These are phyloP conservation scores for Sarcophaga caerulescens DNA, from an alignment of 2,888 invertebrate species.

Conservation along the genomic window DNA sequence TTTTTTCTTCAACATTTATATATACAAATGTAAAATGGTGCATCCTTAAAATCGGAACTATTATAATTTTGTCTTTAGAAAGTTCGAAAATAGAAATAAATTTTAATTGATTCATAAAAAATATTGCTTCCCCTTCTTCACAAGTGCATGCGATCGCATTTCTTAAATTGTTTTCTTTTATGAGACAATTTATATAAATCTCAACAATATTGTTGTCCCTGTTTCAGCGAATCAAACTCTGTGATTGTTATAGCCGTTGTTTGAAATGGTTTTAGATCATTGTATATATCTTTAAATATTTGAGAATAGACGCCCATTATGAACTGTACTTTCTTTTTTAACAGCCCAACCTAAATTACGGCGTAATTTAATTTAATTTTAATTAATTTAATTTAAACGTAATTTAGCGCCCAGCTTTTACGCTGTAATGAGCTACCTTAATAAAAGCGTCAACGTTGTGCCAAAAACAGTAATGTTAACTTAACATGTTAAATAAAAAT, in stretches of 20 bases:
- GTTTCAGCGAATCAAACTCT: not conserved
- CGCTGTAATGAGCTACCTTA: not conserved
- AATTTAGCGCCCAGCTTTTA: not conserved
- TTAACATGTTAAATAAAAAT: not conserved
- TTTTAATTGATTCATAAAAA: not conserved
- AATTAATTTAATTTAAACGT: not conserved
- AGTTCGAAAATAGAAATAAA: not conserved
- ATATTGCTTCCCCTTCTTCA: not conserved
- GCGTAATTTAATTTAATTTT: too few species aligned
- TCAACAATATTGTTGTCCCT: not conserved
- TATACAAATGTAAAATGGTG: not conserved
- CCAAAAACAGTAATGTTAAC: constrained; percentile 5
- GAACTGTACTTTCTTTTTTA: not conserved
- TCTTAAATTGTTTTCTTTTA: not conserved
- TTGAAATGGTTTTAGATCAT: not conserved
- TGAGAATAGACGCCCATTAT: not conserved
- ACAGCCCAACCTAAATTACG: constrained; percentile 1
- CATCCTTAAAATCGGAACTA: constrained; percentile 8
- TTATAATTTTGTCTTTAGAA: not conserved
- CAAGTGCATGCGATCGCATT: not conserved
- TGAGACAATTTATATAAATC: not conserved
- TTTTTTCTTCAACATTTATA: not conserved
- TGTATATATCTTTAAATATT: not conserved
- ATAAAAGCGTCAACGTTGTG: constrained; percentile 4
- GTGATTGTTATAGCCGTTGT: not conserved